These are phyloP conservation scores for Urocyon cinereoargenteus DNA, from an alignment of 2,797 vertebrate species.

Conservation along the genomic window DNA sequence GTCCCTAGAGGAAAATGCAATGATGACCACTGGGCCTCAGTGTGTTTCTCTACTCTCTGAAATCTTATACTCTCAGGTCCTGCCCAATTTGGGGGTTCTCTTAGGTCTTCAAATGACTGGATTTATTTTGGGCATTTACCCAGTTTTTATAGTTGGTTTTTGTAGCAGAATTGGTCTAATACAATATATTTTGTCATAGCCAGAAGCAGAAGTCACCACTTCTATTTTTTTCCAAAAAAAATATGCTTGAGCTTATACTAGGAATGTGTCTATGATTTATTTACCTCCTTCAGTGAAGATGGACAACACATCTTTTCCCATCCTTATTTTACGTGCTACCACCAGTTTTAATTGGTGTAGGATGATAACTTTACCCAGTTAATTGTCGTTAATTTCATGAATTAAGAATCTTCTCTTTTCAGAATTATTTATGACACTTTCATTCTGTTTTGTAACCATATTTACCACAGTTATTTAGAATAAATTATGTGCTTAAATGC, in stretches of 20 bases:
- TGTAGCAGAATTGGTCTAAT: neutral
- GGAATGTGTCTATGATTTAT: slow-evolving; percentile 19
- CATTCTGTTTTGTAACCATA: slow-evolving; percentile 75
- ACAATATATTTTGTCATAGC: neutral
- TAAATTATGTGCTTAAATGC: slow-evolving; percentile 83
- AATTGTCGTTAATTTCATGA: slow-evolving; percentile 78
- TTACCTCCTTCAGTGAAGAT: neutral
- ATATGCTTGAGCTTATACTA: neutral
- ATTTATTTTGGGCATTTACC: slow-evolving; percentile 9
- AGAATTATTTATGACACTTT: slow-evolving; percentile 78
- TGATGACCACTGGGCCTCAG: neutral
- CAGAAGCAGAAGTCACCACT: neutral
- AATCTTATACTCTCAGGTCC: neutral
- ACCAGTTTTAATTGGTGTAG: slow-evolving; percentile 63
- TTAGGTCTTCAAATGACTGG: neutral
- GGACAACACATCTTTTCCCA: slow-evolving; percentile 1
- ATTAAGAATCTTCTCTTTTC: slow-evolving; percentile 75
- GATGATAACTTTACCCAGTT: slow-evolving; percentile 62
- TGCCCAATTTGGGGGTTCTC: neutral
- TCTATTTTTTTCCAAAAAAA: slow-evolving; percentile 39
- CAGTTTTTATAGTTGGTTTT: slow-evolving; percentile 16
- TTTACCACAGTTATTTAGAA: slow-evolving; percentile 83
- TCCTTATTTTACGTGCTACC: slow-evolving; percentile 46
- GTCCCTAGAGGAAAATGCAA: neutral
- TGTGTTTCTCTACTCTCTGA: slow-evolving; percentile 21